phyloP scores from a whole-genome alignment of 2,113 vertebrate genomes.

The Solenodon paradoxus region DNA sequence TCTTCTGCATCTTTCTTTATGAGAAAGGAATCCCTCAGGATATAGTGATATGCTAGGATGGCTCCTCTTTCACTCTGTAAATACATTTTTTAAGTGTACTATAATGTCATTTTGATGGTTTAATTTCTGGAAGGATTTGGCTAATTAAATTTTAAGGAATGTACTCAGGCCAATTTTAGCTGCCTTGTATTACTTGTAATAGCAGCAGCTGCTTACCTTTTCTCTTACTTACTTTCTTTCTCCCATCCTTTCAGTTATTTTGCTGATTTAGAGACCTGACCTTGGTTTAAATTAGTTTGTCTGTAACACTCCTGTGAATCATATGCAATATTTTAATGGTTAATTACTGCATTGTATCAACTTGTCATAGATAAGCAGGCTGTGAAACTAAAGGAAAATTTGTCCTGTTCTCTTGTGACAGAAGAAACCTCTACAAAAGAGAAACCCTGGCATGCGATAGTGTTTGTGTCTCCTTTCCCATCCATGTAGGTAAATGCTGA shows the following conservation, averaged over 20 bases:
- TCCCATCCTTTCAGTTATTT: slow-evolving; percentile 33
- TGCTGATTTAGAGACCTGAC: slow-evolving; percentile 58
- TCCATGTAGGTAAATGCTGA: background rate
- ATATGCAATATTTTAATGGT: slow-evolving; percentile 53
- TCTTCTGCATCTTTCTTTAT: background rate
- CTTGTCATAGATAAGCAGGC: slow-evolving; percentile 51
- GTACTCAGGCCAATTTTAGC: slow-evolving; percentile 34
- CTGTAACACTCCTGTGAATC: slow-evolving; percentile 39
- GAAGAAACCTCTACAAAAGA: slow-evolving; percentile 34
- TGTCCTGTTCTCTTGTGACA: background rate
- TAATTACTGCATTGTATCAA: slow-evolving; percentile 62
- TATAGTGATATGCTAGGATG: background rate
- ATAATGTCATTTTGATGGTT: slow-evolving; percentile 76
- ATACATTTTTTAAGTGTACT: slow-evolving; percentile 60
- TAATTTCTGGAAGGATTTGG: slow-evolving; percentile 74
- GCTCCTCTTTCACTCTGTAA: slow-evolving; percentile 66
- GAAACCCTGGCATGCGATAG: background rate
- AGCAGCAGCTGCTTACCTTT: slow-evolving; percentile 58
- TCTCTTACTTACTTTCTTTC: slow-evolving; percentile 37
- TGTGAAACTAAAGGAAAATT: slow-evolving; percentile 9
- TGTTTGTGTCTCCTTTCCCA: background rate
- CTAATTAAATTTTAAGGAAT: slow-evolving; percentile 73
- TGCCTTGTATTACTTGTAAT: slow-evolving; percentile 69
- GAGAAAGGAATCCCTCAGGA: slow-evolving; percentile 57
- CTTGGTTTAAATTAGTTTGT: slow-evolving; percentile 71